A percentile compares a stretch with the other conserved stretches of the same genome.
Evolutionary conservation across 2,888 invertebrate species (phyloP).

Genomic region (Dysmachus trigonus): DNA sequence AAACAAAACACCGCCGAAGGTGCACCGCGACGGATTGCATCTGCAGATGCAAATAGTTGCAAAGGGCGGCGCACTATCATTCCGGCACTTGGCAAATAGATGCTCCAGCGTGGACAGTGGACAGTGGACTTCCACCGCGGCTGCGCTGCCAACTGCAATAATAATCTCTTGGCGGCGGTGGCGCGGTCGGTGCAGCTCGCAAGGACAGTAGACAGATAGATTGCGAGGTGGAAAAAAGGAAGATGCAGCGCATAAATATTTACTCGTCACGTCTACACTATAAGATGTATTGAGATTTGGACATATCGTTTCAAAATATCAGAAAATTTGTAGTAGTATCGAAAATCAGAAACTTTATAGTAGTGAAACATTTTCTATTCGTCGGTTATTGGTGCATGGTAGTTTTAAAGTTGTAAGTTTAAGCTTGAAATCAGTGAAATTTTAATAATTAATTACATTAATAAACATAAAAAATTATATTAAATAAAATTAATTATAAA

Average conservation of each 20-base stretch:
- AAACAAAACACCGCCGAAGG: slow-evolving; percentile 26
- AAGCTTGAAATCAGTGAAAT: too few species aligned
- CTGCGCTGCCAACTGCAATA: background rate
- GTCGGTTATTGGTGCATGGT: too few species aligned
- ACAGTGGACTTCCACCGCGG: slow-evolving; percentile 1
- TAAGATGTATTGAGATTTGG: background rate
- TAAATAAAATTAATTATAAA: too few species aligned
- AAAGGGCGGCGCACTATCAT: slow-evolving; percentile 18
- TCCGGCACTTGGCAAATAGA: slow-evolving; percentile 10
- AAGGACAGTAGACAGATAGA: background rate
- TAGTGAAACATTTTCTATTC: too few species aligned
- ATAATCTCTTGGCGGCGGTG: background rate
- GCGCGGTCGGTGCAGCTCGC: background rate
- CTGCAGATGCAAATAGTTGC: slow-evolving; percentile 29
- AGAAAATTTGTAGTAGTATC: too few species aligned
- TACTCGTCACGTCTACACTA: background rate
- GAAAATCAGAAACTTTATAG: too few species aligned
- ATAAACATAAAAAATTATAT: too few species aligned
- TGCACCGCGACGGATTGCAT: slow-evolving; percentile 27
- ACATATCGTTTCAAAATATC: background rate
- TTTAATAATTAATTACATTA: too few species aligned
- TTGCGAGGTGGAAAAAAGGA: background rate
- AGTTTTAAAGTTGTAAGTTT: too few species aligned
- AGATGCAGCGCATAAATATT: background rate
- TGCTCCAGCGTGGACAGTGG: slow-evolving; percentile 2